phyloP scores from a whole-genome alignment of 2,113 vertebrate species.

The Coptodon rendalli region DNA sequence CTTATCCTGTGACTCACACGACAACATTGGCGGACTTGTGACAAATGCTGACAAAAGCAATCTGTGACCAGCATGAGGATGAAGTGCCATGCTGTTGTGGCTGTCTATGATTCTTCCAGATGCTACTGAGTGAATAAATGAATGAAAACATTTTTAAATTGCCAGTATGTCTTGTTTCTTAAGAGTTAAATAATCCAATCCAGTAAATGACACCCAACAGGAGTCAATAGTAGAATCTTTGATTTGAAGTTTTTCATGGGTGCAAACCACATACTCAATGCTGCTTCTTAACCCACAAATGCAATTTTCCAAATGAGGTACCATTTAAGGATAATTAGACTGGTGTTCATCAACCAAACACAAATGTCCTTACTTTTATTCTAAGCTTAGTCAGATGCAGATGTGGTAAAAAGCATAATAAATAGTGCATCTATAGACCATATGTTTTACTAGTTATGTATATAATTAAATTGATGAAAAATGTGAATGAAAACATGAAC shows the following conservation, averaged over 20 bases:
- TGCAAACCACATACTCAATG: not conserved
- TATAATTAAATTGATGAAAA: not conserved
- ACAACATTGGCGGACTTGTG: not conserved
- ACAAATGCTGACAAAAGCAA: not conserved
- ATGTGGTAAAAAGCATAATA: not conserved
- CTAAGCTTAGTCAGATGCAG: not conserved
- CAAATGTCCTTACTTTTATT: not conserved
- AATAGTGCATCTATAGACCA: not conserved
- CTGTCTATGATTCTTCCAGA: not conserved
- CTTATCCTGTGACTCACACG: not conserved
- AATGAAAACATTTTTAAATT: not conserved
- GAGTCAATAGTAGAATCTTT: not conserved
- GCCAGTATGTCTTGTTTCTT: not conserved
- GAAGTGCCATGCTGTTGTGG: not conserved
- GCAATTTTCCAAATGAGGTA: not conserved
- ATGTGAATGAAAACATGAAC: rapidly evolving
- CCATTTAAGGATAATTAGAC: not conserved
- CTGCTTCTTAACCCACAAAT: not conserved
- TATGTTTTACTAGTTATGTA: not conserved
- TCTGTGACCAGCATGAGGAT: not conserved
- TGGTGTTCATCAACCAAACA: not conserved
- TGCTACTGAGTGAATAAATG: not conserved
- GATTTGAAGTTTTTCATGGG: not conserved
- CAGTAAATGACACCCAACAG: not conserved
- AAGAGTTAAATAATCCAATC: not conserved